Base-by-base conservation (phyloP, 2,797 vertebrate species). In the Enteromius mattozi region DNA sequence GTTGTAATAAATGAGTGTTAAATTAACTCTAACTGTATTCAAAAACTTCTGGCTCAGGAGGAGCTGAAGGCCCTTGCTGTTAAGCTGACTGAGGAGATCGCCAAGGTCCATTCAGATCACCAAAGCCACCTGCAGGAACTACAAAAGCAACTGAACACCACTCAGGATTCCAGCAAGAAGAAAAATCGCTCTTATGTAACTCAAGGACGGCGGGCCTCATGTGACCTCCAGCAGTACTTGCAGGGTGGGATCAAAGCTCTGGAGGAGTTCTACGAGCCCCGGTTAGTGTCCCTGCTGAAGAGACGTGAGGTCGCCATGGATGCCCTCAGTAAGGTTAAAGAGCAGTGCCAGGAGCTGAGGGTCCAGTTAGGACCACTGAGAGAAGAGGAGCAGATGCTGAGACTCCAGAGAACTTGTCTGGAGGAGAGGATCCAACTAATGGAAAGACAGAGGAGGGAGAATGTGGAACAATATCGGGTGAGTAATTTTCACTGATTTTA, bases 211-310 rank as follows among this genome's bases (percentile, higher is more conserved):
- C 93, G 95, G 87, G 92, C 96, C 27, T 97, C 96, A 2, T 82
- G 91, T 69, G 96, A 97, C 88, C 93, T 99, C 21, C 96, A 98
- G 93, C 96, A 95, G 86, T 96, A 97, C 42, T 90, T 99, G 88
- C 95, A 96, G 0, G 92, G 94, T 49, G 96, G 94, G 71, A 96
- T 96, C 47, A 95, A 92, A 77, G 93, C 94, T 3, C 92, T 99
- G 85, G 96, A 99, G 87, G 94, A 97, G 74, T 93, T 92, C 93
- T 99, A 98, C 1, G 96, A 97, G 82, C 97, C 97, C 0, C 94
- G 97, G n/a, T 90, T 99, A 84, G 89, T 96, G 89, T 93, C 95
- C 16, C 92, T 99, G 88, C 89, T 97, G 71, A 97, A 97, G 88
- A 94, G 96, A 81, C 93, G 94, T 1, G 96, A 97, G 84, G 92